phyloP scores from a whole-genome alignment of 2,113 vertebrate species.

The Rhinolophus ferrumequinum region DNA sequence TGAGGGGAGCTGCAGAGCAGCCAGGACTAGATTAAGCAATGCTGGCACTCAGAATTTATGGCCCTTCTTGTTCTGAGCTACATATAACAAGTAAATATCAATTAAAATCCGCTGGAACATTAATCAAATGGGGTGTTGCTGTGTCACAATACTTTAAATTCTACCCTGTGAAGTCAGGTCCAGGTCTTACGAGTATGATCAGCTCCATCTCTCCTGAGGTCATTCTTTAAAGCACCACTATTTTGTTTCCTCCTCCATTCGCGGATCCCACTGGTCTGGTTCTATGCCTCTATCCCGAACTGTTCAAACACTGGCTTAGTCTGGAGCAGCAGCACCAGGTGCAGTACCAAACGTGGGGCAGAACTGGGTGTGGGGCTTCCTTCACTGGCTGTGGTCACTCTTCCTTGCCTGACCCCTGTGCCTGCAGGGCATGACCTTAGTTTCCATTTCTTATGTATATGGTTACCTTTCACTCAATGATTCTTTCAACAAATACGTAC shows the following conservation, averaged over 20 bases:
- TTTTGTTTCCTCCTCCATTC: conserved; percentile 42
- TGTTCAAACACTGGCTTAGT: conserved; percentile 45
- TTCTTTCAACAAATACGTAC: conserved; percentile 43
- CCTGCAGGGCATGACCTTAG: conserved; percentile 33
- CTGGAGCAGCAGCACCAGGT: neutral
- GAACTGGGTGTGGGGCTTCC: conserved; percentile 18
- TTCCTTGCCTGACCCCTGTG: neutral
- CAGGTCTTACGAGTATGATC: neutral
- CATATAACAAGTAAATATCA: conserved; percentile 57
- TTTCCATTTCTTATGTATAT: conserved; percentile 49
- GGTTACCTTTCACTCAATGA: conserved; percentile 48
- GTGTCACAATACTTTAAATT: conserved; percentile 63
- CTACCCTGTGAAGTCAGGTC: neutral
- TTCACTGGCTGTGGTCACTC: neutral
- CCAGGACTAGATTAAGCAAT: conserved; percentile 35
- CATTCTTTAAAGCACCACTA: neutral
- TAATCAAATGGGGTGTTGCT: conserved; percentile 56
- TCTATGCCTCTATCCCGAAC: neutral
- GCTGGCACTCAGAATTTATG: conserved; percentile 55
- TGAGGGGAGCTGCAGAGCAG: neutral
- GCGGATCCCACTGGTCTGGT: conserved; percentile 27
- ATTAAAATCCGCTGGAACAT: conserved; percentile 49
- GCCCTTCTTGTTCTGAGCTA: conserved; percentile 36
- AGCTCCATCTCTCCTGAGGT: conserved; percentile 13
- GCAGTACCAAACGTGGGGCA: conserved; percentile 13